Base-by-base conservation (phyloP, 2,797 vertebrate species). In the Coracias cyanogaster region DNA sequence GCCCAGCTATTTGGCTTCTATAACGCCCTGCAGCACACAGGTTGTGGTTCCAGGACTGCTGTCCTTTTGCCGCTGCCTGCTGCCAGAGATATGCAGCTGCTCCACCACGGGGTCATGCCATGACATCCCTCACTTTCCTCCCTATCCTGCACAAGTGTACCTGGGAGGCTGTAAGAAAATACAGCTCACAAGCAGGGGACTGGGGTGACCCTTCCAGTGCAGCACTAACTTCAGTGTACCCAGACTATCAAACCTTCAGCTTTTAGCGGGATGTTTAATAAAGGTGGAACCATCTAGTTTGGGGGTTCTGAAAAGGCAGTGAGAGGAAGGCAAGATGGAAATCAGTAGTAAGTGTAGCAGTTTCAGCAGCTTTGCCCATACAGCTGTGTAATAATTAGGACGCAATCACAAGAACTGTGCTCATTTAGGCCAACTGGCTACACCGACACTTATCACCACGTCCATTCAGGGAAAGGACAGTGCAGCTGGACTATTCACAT, bases 381-480 rank as follows among this genome's bases (percentile, higher is more conserved):
- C 5, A n/a, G 66, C 43, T 89, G n/a, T 58, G 57, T 29, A 33
- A 81, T 84, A 66, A 93, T 78, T 62, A 89, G 84, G 69, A 73
- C 0, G 9, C 55, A n/a, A 58, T 86, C 43, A 71, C 25, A 43
- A 55, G 58, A 82, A 64, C 24, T 86, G 35, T 13, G 9, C 66
- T 81, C 13, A 3, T 62, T 89, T 20, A 64, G 61, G 33, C 39
- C 31, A 29, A 29, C 8, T 12, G n/a, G 57, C 81, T 78, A 33
- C 65, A 41, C 14, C 8, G 5, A 26, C 45, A 10, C n/a, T 16
- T 16, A 2, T 10, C 12, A 3, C 5, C 80, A 58, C 37, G 35
- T 17, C 76, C 67, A 20, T 5, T 35, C 66, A 49, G 77, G 33
- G 21, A 12, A 26, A 76, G 26, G 21, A 48, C 55, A 76, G 58